Percentiles rank a stretch among this genome's conserved stretches.
Conservation (phyloP, 35 echinoderm and acorn worm genomes). For the Holothuria glaberrima region DNA sequence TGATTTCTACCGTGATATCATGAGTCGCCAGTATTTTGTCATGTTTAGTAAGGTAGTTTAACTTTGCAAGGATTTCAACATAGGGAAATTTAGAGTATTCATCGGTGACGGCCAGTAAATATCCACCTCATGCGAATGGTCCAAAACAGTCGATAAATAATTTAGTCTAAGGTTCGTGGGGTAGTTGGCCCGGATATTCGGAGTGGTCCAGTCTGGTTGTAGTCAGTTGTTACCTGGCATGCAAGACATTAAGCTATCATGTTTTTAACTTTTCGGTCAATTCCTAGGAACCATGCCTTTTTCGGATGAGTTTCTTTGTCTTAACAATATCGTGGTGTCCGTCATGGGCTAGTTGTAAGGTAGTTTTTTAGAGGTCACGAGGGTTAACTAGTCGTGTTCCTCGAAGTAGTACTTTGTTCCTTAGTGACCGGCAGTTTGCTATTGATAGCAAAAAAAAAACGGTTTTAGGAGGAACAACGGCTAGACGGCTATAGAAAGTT, state of each 20-base stretch:
- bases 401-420: conserved; percentile 2
- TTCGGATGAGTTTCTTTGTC: conserved; percentile 39
- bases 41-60: conserved; percentile 40
- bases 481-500: no score
- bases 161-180: conserved; percentile 23
- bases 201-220: conserved; percentile 42
- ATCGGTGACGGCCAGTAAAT: conserved; percentile 59
- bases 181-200: conserved; percentile 35
- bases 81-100: conserved; percentile 71
- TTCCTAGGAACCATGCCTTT: conserved; percentile 50
- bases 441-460: not conserved
- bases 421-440: not conserved
- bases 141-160: conserved; percentile 50
- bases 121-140: conserved; percentile 60
- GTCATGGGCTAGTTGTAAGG: not conserved
- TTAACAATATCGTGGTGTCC: conserved; percentile 56
- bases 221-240: conserved; percentile 46
- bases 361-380: not conserved
- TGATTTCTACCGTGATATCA: not conserved
- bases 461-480: not conserved
- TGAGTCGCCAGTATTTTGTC: conserved; percentile 39
- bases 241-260: conserved; percentile 24
- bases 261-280: conserved; percentile 22
- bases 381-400: not conserved
- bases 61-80: conserved; percentile 60